Evolutionary conservation across 2,888 invertebrate genomes (phyloP), one percentile per base, ranked within the genome.

Genomic region (Gandaritis pyraliata): DNA sequence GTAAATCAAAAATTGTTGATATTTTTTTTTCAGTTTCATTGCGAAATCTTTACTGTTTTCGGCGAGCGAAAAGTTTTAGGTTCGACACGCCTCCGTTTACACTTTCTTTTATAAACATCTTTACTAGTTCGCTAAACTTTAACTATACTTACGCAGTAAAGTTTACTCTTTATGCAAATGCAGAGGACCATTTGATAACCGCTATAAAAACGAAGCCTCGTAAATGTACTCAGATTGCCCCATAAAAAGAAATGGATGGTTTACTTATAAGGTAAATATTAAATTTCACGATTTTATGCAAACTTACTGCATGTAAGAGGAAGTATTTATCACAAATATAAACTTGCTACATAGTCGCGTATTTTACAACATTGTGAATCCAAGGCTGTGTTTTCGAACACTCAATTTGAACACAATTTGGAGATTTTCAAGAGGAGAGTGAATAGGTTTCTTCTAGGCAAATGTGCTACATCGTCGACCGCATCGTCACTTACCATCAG

Each of bases 221-320:
- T 58, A 45, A 62, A 65, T 66, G 69, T 66, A 67, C 62, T 68
- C 61, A 56, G 67, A 73, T 71, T 67, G 63, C 55, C 13, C 55
- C 66, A 71, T 75, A 76, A 73, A 71, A 72, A 53, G 56, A 61
- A 56, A 69, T 72, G 66, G 67, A 70, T 66, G 60, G 68, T 68
- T 64, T 63, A 69, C 65, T 69, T 68, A 62, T 47, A 50, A 49
- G 56, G 47, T 36, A 53, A 54, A 60, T 65, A 69, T 66, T 57
- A 66, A 61, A 63, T 61, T 53, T 50, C 59, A 45, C 51, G 62
- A 61, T 49, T 54, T 36, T 47, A 52, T 39, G 30, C 50, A 15
- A 39, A 43, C 41, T 29, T 33, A 51, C 50, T 38, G 23, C 39
- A 39, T 36, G n/a, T 45, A 10, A 12, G 45, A 11, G 46, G 15